Percentiles rank a stretch among this genome's conserved stretches.
These are phyloP conservation scores for Amblyraja radiata DNA, from an alignment of 2,797 vertebrate species.

Conservation along the genomic window DNA sequence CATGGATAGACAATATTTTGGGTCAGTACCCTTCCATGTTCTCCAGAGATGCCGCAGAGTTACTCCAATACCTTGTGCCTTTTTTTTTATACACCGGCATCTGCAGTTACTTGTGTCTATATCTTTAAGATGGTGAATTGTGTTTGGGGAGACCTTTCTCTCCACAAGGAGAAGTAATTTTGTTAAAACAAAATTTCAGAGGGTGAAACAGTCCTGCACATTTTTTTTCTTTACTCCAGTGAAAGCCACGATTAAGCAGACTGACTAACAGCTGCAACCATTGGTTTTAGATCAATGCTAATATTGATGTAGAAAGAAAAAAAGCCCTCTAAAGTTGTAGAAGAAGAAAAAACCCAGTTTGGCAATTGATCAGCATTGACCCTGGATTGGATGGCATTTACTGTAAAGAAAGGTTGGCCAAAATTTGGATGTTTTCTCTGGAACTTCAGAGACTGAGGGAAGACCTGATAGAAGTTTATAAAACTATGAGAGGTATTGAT, in stretches of 20 bases:
- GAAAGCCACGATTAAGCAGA: neutral
- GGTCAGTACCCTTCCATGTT: too few relatives aligned
- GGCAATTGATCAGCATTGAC: neutral
- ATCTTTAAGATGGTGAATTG: neutral
- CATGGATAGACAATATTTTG: too few relatives aligned
- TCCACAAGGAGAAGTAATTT: neutral
- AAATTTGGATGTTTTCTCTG: too few relatives aligned
- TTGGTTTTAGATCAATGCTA: neutral
- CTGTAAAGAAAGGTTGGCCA: too few relatives aligned
- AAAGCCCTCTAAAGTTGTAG: neutral
- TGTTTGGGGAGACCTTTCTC: neutral
- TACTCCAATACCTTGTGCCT: too few relatives aligned
- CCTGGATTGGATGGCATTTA: too few relatives aligned
- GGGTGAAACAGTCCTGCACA: neutral
- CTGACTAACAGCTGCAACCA: neutral
- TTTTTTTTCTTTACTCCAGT: neutral
- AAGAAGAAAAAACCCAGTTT: neutral
- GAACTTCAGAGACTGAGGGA: too few relatives aligned
- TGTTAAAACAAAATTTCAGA: neutral
- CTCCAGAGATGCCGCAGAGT: too few relatives aligned
- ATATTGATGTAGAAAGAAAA: neutral
- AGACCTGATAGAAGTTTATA: too few relatives aligned
- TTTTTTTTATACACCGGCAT: too few relatives aligned
- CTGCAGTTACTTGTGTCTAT: too few relatives aligned
- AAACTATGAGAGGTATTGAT: too few relatives aligned